Evolutionary conservation across 30 jellyfish, hydroid and myxozoan species (phyloP), one percentile per base, ranked within the genome.

Genomic region (Cassiopea xamachana): DNA sequence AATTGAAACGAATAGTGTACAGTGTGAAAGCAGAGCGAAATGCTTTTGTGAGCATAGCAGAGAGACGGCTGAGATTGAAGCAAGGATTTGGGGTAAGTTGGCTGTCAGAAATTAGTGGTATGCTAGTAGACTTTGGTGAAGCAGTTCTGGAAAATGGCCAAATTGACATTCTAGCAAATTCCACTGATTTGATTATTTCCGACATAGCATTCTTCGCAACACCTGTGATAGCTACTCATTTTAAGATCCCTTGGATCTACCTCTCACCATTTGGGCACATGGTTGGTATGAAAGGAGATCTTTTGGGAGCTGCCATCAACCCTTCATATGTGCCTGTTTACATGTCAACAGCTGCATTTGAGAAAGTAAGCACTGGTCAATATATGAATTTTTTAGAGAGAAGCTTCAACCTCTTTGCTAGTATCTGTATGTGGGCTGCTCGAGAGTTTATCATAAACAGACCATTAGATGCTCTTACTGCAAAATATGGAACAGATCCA

Each of bases 371-470:
- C 17, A 45, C 48, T 51, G 19, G 73, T 9, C 80, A 89, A 44
- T 17, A 44, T 2, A 89, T 89, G 96, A 49, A 49, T 44, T 89
- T 89, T n/a, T 6, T 69, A 60, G 87, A 89, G 48, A 67, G 96
- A 79, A 70, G 84, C 45, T 43, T 79, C n/a, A 89, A 89, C 67
- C 14, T 47, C 43, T 5, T 89, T 1, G 82, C 82, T 7, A 46
- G 16, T 39, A 45, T 68, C 19, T 51, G 72, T 19, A 45, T 39
- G 1, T 51, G 69, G 68, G 18, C 80, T 48, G 27, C 16, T 10
- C 72, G 81, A 43, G 60, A 17, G 2, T n/a, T 46, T 18, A 45
- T 89, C 19, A 19, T 67, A 1, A 46, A 7, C 39, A 70, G 6
- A 2, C 7, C 50, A 47, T 10, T 89, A 68, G 77, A 48, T 44